Evolutionary conservation across 2,888 invertebrate genomes (phyloP).

Genomic region (Caenorhabditis panamensis): DNA sequence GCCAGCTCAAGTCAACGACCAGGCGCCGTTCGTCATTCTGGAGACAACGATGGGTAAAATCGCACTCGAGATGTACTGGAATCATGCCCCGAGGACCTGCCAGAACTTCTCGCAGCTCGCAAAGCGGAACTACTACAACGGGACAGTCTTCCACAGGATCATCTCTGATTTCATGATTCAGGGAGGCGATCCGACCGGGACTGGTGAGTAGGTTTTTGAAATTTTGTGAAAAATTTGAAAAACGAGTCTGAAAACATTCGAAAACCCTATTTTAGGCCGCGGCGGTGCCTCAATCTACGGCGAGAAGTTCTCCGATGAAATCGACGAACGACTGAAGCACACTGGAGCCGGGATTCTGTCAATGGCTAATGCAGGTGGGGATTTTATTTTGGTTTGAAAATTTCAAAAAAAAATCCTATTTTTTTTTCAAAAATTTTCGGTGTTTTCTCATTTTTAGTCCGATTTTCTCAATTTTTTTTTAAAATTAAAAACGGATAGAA

Average conservation of each 20-base stretch:
- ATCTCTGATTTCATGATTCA: slow-evolving; percentile 87
- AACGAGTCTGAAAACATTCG: background rate
- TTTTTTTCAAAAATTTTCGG: too few species aligned
- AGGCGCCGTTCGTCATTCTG: slow-evolving; percentile 66
- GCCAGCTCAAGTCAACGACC: slow-evolving; percentile 50
- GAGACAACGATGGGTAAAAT: slow-evolving; percentile 89
- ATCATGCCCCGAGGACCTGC: slow-evolving; percentile 97
- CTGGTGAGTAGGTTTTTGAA: slow-evolving; percentile 83
- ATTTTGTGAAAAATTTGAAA: background rate
- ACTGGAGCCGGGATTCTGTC: slow-evolving; percentile 87
- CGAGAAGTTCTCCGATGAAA: slow-evolving; percentile 94
- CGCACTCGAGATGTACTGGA: slow-evolving; percentile 96
- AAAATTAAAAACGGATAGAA: too few species aligned
- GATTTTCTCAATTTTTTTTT: too few species aligned
- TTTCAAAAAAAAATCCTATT: too few species aligned
- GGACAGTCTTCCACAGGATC: slow-evolving; percentile 95
- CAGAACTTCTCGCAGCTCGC: slow-evolving; percentile 96
- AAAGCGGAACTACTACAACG: slow-evolving; percentile 88
- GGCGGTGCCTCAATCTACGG: slow-evolving; percentile 98
- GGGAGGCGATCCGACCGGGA: slow-evolving; percentile 95
- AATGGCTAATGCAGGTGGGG: slow-evolving; percentile 92
- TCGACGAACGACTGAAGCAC: slow-evolving; percentile 93
- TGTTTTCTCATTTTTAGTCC: too few species aligned
- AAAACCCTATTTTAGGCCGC: slow-evolving; percentile 84
- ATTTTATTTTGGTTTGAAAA: slow-evolving; percentile 6